phyloP scores from a whole-genome alignment of 37 sponge, comb jelly and placozoan species.

The Axinella damicornis region DNA sequence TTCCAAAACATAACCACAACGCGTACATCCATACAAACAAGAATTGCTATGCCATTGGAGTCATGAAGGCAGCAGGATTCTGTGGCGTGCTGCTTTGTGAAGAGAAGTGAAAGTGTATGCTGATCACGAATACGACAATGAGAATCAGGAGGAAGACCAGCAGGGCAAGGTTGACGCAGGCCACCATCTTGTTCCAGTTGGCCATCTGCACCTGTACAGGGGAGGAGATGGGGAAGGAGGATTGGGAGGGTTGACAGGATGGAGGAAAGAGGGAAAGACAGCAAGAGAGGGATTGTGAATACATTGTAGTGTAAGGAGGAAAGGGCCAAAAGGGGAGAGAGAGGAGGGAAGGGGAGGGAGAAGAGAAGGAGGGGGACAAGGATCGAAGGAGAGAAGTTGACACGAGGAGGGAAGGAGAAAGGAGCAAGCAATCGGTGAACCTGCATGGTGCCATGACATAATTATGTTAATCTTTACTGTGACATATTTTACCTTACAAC shows the following conservation, averaged over 20 bases:
- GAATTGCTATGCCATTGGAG: not conserved
- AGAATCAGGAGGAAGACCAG: conserved; percentile 56
- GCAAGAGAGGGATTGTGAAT: not conserved
- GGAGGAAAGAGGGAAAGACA: not conserved
- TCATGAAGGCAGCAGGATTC: not conserved
- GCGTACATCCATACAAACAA: too few relatives aligned
- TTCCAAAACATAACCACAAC: too few relatives aligned
- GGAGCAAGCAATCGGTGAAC: too few relatives aligned
- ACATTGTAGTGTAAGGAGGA: not conserved
- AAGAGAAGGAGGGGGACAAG: not conserved
- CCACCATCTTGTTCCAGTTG: conserved; percentile 65
- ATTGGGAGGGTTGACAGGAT: not conserved
- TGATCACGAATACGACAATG: conserved; percentile 29
- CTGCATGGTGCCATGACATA: too few relatives aligned
- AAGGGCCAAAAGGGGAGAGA: not conserved
- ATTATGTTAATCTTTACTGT: too few relatives aligned
- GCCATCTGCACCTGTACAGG: conserved; percentile 63
- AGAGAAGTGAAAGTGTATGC: conserved; percentile 34
- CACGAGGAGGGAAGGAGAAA: too few relatives aligned
- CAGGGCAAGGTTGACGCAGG: conserved; percentile 66
- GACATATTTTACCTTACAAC: too few relatives aligned
- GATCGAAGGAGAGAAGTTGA: too few relatives aligned
- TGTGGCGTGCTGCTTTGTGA: conserved; percentile 5
- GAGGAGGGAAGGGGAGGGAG: not conserved
- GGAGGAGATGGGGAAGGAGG: not conserved